Base-by-base conservation (phyloP, 2,888 invertebrate genomes). In the Synanthedon formicaeformis region DNA sequence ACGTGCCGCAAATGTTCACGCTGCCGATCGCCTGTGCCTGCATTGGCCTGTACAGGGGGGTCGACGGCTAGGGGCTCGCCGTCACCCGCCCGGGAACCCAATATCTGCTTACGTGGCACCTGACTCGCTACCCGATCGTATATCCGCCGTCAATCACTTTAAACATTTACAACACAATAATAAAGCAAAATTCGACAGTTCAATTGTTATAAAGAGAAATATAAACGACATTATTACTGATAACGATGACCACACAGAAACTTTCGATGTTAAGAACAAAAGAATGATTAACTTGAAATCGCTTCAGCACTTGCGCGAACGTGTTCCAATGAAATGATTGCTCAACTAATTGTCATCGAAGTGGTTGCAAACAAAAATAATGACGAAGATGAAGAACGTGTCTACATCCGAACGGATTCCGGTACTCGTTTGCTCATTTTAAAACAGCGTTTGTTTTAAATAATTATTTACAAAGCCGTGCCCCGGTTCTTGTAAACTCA, bases 1-100 rank as follows among this genome's bases (percentile, higher is more conserved):
- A 84, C 81, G 81, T 84, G 85, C 85, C 83, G 84, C 82, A 76
- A 85, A 85, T 84, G 84, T 83, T 81, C 81, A 78, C 81, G 76
- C 75, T 75, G 73, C 78, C 76, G 73, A 69, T 69, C 74, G 64
- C 66, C 34, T 34, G 34, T 10, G 34, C 10, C 34, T 3, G 34
- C 34, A 10, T 34, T 10, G 34, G 34, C 34, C 34, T 69, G 64
- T 50, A 40, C 16, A 68, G 65, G 71, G 66, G 67, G 73, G 71
- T 68, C 71, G 71, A 10, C 34, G 10, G 10, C 62, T 59, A 56
- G 66, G 72, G 76, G 71, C 63, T 65, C 61, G 60, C 60, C 57
- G 64, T 64, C 59, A 58, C 57, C 58, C 60, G 57, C 40, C 54
- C 53, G 56, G 57, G 56, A 63, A 67, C 70, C 69, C 67, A 64